Evolutionary conservation across 2,113 vertebrate species (phyloP).

Genomic region (Ptilorrhoa leucosticta): DNA sequence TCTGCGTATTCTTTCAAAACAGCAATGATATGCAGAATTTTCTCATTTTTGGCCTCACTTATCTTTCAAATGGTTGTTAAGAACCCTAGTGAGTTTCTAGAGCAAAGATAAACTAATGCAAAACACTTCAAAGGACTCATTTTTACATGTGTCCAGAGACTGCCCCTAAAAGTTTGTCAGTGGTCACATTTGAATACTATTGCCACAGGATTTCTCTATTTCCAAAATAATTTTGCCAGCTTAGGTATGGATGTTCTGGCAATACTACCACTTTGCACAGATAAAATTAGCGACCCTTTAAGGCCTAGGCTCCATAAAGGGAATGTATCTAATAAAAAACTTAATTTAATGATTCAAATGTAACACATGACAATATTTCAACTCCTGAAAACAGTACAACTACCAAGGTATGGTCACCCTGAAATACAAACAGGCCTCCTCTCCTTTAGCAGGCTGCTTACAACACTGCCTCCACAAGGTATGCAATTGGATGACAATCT

Average conservation of each 20-base stretch:
- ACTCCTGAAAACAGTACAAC: not conserved
- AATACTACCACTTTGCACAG: not conserved
- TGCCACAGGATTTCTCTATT: not conserved
- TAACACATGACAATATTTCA: not conserved
- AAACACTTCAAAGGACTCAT: not conserved
- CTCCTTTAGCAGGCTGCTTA: not conserved
- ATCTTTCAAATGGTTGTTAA: not conserved
- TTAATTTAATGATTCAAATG: not conserved
- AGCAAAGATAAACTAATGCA: not conserved
- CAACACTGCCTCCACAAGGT: not conserved
- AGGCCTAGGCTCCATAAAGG: not conserved
- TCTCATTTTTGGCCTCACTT: not conserved
- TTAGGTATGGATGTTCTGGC: not conserved
- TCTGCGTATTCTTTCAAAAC: not conserved
- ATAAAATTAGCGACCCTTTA: not conserved
- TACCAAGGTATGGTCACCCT: not conserved
- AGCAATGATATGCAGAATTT: not conserved
- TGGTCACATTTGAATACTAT: not conserved
- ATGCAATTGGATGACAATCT: not conserved
- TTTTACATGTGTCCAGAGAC: not conserved
- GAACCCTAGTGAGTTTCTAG: not conserved
- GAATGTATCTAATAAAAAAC: accelerated
- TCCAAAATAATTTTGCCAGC: not conserved
- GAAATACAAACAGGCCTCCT: not conserved
- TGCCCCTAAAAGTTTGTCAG: not conserved